Percentiles rank a stretch among this genome's conserved stretches.
phyloP scores from a whole-genome alignment of 2,797 vertebrate genomes.

The Sebastes jordani region DNA sequence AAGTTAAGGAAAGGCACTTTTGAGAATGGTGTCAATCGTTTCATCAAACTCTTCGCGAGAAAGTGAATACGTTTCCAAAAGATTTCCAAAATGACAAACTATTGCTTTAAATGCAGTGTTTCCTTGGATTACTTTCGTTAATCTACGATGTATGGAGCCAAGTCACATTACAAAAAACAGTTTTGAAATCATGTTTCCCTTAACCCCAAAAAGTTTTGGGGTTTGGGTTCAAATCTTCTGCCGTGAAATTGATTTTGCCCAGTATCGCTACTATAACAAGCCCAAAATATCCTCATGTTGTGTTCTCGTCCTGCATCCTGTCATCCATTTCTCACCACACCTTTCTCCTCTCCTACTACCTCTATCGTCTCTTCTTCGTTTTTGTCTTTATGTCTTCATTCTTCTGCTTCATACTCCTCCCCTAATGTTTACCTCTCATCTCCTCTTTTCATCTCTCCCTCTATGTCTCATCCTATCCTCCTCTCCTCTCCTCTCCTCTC shows the following conservation, averaged over 20 bases:
- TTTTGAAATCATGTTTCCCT: neutral
- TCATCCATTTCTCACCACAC: neutral
- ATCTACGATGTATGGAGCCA: neutral
- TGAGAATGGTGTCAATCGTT: neutral
- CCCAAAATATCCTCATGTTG: neutral
- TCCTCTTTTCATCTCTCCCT: constrained; percentile 11
- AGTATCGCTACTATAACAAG: neutral
- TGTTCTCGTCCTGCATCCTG: neutral
- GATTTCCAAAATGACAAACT: neutral
- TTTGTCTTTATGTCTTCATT: neutral
- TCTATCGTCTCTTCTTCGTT: neutral
- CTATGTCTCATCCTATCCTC: constrained; percentile 42
- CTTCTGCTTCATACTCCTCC: neutral
- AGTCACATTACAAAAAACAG: neutral
- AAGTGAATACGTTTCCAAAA: neutral
- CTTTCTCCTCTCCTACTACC: neutral
- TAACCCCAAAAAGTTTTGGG: neutral
- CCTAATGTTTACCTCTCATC: constrained; percentile 16
- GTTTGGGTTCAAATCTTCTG: neutral
- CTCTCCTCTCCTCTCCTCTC: constrained; percentile 34
- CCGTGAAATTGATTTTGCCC: neutral
- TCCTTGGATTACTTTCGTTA: too few relatives aligned
- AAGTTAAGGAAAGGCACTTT: neutral
- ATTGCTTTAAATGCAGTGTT: neutral
- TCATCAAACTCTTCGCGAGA: neutral